Evolutionary conservation across 2,888 invertebrate genomes (phyloP), one percentile per base, ranked within the genome.

Genomic region (Stegana nigrithorax): DNA sequence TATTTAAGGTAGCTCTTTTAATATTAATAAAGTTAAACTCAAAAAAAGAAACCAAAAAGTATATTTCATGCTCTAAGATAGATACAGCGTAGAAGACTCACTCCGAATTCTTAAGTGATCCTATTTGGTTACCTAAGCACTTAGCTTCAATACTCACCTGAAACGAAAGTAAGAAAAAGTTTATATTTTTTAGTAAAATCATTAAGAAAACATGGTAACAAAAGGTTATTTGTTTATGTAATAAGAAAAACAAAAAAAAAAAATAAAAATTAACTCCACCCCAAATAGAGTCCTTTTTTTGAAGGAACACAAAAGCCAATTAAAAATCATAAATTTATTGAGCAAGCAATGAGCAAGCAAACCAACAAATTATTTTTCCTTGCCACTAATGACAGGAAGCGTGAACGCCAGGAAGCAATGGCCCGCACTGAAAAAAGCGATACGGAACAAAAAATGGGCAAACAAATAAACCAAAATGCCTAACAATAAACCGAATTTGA

Each of bases 401-500:
- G 47, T 73, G 76, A 70, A 66, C 70, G 67, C 69, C 77, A n/a
- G n/a, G n/a, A n/a, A n/a, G n/a, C n/a, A n/a, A n/a, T n/a, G n/a
- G n/a, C n/a, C n/a, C n/a, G n/a, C n/a, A n/a, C n/a, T n/a, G 76
- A 78, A 77, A 77, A 76, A 76, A 76, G 71, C 78, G 76, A 75
- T 75, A 77, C 71, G 67, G 75, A 78, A 77, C 75, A 69, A 59
- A 25, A 29, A 42, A 10, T 45, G 45, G 45, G 5, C 27, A 45
- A 29, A 45, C 47, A 29, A 59, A 29, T 45, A 61, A 58, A 58
- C 3, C 27, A 29, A 60, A 51, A 25, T 60, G 45, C n/a, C 19
- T 44, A 36, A 23, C 44, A 60, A 53, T 56, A 65, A 60, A 62
- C 59, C 32, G 36, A 17, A 55, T 21, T 36, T 19, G 21, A 55